A percentile compares a stretch with the other conserved stretches of the same genome.
phyloP scores from a whole-genome alignment of 2,113 vertebrate species.

The Stictonetta naevosa region DNA sequence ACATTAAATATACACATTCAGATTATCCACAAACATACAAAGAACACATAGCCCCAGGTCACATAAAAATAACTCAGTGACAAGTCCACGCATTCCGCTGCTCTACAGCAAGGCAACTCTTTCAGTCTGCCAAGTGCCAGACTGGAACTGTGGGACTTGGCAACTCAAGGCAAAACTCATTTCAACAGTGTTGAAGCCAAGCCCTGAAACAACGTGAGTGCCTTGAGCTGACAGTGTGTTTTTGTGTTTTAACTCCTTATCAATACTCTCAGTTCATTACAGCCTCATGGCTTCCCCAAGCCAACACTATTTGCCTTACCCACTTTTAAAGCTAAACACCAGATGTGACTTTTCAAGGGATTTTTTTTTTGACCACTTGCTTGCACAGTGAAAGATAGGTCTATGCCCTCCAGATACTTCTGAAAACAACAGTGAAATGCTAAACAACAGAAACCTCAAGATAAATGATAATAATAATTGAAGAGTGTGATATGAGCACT shows the following conservation, averaged over 20 bases:
- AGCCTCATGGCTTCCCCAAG: background rate
- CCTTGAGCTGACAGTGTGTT: background rate
- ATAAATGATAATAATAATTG: background rate
- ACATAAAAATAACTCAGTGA: background rate
- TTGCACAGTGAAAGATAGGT: background rate
- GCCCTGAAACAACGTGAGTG: background rate
- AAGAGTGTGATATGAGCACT: background rate
- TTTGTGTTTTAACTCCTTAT: background rate
- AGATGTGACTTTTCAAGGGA: background rate
- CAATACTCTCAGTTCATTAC: background rate
- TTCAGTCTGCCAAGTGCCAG: background rate
- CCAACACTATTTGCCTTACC: background rate
- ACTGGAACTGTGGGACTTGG: background rate
- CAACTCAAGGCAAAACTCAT: background rate
- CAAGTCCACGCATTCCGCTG: background rate
- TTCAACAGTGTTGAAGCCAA: background rate
- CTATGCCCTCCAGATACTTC: background rate
- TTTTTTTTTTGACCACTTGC: background rate
- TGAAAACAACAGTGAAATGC: background rate
- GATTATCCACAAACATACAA: background rate
- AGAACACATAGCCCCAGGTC: background rate
- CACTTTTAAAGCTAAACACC: background rate
- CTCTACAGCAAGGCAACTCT: background rate
- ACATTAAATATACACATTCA: background rate
- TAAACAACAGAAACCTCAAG: background rate